Evolutionary conservation across 2,888 invertebrate species (phyloP), one percentile per base, ranked within the genome.

Genomic region (Andrena haemorrhoa): DNA sequence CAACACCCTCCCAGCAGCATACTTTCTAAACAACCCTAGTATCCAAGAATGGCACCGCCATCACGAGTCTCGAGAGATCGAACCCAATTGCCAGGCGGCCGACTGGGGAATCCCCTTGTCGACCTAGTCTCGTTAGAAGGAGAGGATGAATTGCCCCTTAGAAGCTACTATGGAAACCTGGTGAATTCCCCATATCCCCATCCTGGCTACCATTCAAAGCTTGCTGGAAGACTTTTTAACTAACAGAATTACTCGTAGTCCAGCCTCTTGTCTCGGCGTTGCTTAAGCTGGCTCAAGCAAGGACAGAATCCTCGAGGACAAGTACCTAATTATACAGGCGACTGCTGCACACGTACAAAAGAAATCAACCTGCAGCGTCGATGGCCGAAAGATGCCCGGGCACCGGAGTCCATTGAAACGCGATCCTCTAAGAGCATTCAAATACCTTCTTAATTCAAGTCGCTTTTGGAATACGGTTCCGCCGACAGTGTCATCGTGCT

Each of bases 371-470:
- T 41, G 16, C 41, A 41, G 41, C 16, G 16, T 41, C 41, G 4
- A 41, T 41, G 41, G 41, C 16, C 12, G 16, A 41, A 16, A 41
- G 16, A 41, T 41, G 41, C 16, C 41, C 41, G 4, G 16, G 41
- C 41, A 16, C 16, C 16, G 41, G 16, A 41, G 41, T 41, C 16
- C 41, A 16, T 41, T 41, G 41, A 41, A 41, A 41, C 41, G 41
- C 41, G 41, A 41, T 41, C 41, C 41, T 41, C 16, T 41, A 41
- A 41, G 16, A 16, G 41, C 16, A 64, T 41, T 41, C 41, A 41
- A 64, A 53, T 49, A 35, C 60, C 63, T 56, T 29, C 51, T 77
- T 66, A 71, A 71, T 72, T 23, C 65, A 26, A 60, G 49, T 10
- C 49, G 31, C 33, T 56, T 16, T 20, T 41, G 41, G 29, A 16